These are phyloP conservation scores for Schizaphis graminum DNA, from an alignment of 2,888 invertebrate species.

Conservation along the genomic window DNA sequence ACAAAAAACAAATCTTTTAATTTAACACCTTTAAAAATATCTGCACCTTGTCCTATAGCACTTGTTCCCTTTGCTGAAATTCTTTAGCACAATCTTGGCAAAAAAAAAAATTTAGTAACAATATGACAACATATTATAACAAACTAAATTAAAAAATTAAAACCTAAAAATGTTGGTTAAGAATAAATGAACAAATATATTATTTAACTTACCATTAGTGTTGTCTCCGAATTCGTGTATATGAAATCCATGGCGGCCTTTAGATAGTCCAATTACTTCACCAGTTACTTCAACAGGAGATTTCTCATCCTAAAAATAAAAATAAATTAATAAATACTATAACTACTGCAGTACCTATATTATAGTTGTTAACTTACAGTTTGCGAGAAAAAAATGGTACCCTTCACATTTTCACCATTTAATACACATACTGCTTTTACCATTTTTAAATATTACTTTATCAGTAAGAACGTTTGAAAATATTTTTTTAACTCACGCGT, in stretches of 20 bases:
- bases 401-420: slow-evolving; percentile 83
- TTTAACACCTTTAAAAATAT: background rate
- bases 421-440: slow-evolving; percentile 89
- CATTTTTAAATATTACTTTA: slow-evolving; percentile 14
- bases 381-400: slow-evolving; percentile 86
- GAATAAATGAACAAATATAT: background rate
- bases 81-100: background rate
- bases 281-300: slow-evolving; percentile 85
- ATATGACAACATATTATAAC: background rate
- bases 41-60: background rate
- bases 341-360: background rate
- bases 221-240: slow-evolving; percentile 97
- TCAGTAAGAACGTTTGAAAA: background rate
- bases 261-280: slow-evolving; percentile 81
- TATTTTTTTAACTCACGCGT: background rate
- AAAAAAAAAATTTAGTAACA: background rate
- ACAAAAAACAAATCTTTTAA: background rate
- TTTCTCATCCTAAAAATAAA: slow-evolving; percentile 74
- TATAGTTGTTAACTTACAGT: slow-evolving; percentile 73
- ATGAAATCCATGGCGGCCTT: slow-evolving; percentile 84
- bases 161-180: background rate
- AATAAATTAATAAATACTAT: slow-evolving; percentile 30
- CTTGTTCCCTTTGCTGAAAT: background rate
- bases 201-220: slow-evolving; percentile 77
- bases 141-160: background rate